Base-by-base conservation (phyloP, 2,797 vertebrate genomes). In the Onychomys leucogaster region DNA sequence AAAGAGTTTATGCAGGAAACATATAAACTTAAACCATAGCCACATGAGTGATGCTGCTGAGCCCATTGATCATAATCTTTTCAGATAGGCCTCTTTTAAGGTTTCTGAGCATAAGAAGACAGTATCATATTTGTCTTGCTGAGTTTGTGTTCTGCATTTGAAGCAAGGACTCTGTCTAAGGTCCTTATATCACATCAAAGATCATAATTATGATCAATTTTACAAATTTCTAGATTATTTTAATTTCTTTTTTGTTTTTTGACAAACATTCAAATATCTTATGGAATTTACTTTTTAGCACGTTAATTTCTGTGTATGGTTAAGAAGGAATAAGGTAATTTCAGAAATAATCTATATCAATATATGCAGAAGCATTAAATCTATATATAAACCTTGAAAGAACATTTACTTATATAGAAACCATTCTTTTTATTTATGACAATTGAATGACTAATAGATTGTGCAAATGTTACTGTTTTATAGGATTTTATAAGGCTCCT, bases 181-280 rank as follows among this genome's bases (percentile, higher is more conserved):
- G 10, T 84, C n/a, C 90, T 10, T 87, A 85, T 34, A 65, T 41
- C 4, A 67, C n/a, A 21, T 75, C 9, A 94, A 77, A 6, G 75
- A 49, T 49, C 0, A 87, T 65, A 75, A 69, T 21, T 94, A 1
- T 55, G 61, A 29, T 34, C 3, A 32, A 46, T 90, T 94, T 91
- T 67, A 49, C 41, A 87, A 87, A 69, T 87, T 87, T 94, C 57
- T 25, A 37, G 92, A 83, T 86, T 91, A 12, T 3, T 82, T 80
- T 46, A 95, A 92, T 69, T 95, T 80, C 37, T 6, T 52, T 52
- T 78, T 29, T 52, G 7, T 91, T 95, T 88, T 84, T 89, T 87
- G 37, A 46, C 21, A 81, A 69, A 27, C 0, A 67, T 82, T 67
- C 4, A 84, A 89, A 90, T 32, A 55, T 49, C 55, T 55, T 69